phyloP scores from a whole-genome alignment of 2,888 invertebrate genomes.

The Apodemia duryi region DNA sequence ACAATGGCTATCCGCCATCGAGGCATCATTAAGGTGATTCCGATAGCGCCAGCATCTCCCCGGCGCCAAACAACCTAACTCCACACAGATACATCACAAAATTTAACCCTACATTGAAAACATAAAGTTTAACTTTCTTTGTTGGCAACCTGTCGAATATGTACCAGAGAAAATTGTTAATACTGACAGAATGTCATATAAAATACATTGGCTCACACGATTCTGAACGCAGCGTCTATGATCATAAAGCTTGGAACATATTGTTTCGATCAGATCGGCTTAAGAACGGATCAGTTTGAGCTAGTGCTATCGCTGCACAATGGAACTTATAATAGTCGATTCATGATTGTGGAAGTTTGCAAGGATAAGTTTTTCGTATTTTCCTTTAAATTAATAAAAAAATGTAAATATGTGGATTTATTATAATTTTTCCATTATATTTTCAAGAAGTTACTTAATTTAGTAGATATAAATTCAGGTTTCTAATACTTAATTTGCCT shows the following conservation, averaged over 20 bases:
- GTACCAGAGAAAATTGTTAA: conserved; percentile 25
- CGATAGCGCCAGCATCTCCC: conserved; percentile 70
- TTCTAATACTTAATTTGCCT: background rate
- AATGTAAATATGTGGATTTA: background rate
- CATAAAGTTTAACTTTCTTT: conserved; percentile 37
- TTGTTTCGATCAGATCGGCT: conserved; percentile 43
- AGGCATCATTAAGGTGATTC: conserved; percentile 80
- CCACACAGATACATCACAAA: conserved; percentile 34
- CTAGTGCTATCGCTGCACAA: conserved; percentile 67
- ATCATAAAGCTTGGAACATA: conserved; percentile 51
- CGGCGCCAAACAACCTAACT: conserved; percentile 47
- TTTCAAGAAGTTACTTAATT: no score
- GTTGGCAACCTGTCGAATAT: conserved; percentile 49
- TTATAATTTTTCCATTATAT: no score
- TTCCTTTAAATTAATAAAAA: background rate
- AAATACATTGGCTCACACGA: conserved; percentile 40
- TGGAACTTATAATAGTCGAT: conserved; percentile 71
- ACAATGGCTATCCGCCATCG: conserved; percentile 80
- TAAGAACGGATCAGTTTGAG: conserved; percentile 67
- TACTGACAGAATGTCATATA: conserved; percentile 71
- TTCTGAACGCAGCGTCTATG: conserved; percentile 35
- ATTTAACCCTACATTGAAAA: conserved; percentile 40
- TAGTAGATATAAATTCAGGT: background rate
- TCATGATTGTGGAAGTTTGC: conserved; percentile 41
- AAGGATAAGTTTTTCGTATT: conserved; percentile 13